Percentiles rank a stretch among this genome's conserved stretches.
These are phyloP conservation scores for Indicator indicator DNA, from an alignment of 2,113 vertebrate species.

Conservation along the genomic window DNA sequence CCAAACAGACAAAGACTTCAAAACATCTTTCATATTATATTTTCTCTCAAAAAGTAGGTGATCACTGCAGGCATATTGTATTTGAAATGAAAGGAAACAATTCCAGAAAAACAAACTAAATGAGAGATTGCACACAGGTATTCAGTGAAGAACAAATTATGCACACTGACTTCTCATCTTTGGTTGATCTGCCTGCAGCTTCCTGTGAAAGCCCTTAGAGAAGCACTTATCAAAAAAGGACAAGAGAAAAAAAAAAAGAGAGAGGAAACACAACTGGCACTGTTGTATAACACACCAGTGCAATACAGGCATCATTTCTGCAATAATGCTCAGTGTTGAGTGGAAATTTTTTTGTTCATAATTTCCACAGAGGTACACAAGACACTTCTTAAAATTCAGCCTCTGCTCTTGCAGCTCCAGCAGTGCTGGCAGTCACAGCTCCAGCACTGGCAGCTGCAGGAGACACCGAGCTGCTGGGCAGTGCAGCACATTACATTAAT, in stretches of 20 bases:
- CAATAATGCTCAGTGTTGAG: background rate
- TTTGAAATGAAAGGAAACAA: background rate
- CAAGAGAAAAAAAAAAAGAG: background rate
- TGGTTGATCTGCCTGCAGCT: background rate
- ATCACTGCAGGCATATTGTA: background rate
- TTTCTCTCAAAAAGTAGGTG: background rate
- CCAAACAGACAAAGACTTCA: background rate
- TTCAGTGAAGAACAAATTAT: background rate
- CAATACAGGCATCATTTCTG: background rate
- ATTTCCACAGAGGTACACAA: background rate
- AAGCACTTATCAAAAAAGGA: background rate
- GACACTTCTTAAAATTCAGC: background rate
- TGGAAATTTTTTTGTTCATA: background rate
- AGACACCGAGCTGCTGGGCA: constrained; percentile 3
- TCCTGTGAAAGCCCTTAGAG: background rate
- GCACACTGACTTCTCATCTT: background rate
- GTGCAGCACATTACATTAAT: constrained; percentile 18
- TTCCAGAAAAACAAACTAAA: background rate
- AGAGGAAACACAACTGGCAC: background rate
- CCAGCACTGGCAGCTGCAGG: constrained; percentile 2
- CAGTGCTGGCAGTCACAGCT: background rate
- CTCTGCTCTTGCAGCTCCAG: background rate
- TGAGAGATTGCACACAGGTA: background rate
- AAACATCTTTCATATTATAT: background rate
- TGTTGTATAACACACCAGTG: background rate